A percentile compares a stretch with the other conserved stretches of the same genome.
phyloP scores from a whole-genome alignment of 1,140 invertebrate genomes.

The Bombus turneri region DNA sequence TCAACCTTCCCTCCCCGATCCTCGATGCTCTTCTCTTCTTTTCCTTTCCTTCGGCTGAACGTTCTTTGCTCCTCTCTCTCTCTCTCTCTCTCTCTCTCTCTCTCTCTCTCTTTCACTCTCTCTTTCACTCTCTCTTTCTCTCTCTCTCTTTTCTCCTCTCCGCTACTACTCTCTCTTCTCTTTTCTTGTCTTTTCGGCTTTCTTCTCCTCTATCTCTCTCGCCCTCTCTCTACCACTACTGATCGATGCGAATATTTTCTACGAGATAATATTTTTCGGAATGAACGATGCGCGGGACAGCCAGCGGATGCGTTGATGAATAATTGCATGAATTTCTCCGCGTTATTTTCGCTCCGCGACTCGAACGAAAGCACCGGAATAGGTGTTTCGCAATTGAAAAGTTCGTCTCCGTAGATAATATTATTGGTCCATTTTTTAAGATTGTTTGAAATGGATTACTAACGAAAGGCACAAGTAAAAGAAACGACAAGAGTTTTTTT shows the following conservation, averaged over 20 bases:
- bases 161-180: background rate
- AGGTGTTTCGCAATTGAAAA: conserved; percentile 7
- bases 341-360: conserved; percentile 16
- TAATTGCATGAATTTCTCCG: conserved; percentile 34
- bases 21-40: background rate
- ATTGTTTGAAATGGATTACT: no score
- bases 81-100: rapidly evolving
- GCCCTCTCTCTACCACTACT: background rate
- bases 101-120: no score
- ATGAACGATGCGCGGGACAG: conserved; percentile 18
- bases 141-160: background rate
- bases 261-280: conserved; percentile 30
- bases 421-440: no score
- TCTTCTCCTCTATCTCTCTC: background rate
- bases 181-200: background rate
- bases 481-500: no score
- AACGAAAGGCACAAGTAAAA: no score
- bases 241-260: conserved; percentile 36
- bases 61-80: background rate
- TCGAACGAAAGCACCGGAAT: background rate
- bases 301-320: conserved; percentile 29
- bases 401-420: background rate
- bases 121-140: no score
- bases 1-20: conserved; percentile 74
- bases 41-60: background rate